Conservation (phyloP, 2,888 invertebrate genomes). For the Julus scandinavius region DNA sequence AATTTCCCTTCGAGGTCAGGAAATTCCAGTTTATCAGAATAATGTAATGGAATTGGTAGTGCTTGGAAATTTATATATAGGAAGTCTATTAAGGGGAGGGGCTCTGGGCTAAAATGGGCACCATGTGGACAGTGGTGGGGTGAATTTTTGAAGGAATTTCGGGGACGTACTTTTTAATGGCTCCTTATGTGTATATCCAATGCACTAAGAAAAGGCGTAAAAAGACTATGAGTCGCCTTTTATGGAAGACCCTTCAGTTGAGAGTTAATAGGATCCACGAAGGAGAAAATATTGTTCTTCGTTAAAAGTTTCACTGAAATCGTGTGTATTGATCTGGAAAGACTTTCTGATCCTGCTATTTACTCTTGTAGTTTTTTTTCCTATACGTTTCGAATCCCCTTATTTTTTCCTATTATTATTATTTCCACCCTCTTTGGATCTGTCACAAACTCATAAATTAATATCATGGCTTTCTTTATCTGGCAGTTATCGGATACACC, state of each 20-base stretch:
- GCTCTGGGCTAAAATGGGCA: too few species aligned
- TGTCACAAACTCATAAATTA: slow-evolving; percentile 20
- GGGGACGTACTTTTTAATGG: too few species aligned
- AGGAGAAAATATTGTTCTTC: background rate
- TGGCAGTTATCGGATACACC: slow-evolving; percentile 32
- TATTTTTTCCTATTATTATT: background rate
- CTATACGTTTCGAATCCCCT: background rate
- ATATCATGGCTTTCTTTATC: slow-evolving; percentile 27
- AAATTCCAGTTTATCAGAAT: too few species aligned
- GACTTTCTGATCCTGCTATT: background rate
- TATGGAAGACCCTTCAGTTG: background rate
- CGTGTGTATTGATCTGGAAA: background rate
- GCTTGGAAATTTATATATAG: too few species aligned
- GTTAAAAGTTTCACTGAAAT: background rate
- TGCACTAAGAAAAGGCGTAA: too few species aligned
- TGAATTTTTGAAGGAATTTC: too few species aligned
- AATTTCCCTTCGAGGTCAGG: too few species aligned
- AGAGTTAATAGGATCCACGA: background rate
- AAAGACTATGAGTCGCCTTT: too few species aligned
- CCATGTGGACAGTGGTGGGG: too few species aligned
- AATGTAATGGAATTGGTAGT: too few species aligned
- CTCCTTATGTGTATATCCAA: too few species aligned
- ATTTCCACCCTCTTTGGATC: slow-evolving; percentile 17
- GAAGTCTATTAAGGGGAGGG: too few species aligned
- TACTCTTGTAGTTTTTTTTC: background rate